Evolutionary conservation across 2,888 invertebrate species (phyloP).

Genomic region (Druceiella hillmani): DNA sequence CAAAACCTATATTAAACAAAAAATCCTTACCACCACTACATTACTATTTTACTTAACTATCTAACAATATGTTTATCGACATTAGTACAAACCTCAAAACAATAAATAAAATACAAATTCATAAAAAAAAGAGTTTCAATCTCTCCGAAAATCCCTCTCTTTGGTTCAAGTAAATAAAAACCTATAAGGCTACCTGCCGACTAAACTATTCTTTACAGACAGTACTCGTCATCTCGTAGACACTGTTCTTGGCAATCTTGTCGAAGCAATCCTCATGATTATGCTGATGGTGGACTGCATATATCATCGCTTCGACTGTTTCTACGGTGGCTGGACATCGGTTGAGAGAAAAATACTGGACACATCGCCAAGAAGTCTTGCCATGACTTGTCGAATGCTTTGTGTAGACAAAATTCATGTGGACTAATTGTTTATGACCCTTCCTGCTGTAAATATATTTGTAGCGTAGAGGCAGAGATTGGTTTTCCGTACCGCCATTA

Average conservation of each 20-base stretch:
- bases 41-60: no score
- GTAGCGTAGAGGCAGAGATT: conserved; percentile 40
- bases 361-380: conserved; percentile 50
- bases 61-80: no score
- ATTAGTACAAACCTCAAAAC: no score
- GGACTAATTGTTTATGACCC: conserved; percentile 49
- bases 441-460: conserved; percentile 50
- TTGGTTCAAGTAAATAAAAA: no score
- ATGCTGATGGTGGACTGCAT: conserved; percentile 46
- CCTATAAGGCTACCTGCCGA: no score
- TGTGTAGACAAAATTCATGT: conserved; percentile 50
- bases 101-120: no score
- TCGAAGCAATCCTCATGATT: conserved; percentile 49
- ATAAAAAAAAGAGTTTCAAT: no score
- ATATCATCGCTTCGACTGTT: conserved; percentile 47
- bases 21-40: no score
- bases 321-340: conserved; percentile 49
- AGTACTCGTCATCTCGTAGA: conserved; percentile 52
- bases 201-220: no score
- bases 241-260: conserved; percentile 42
- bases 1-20: no score
- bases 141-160: no score
- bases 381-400: conserved; percentile 51
- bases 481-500: conserved; percentile 12
- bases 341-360: conserved; percentile 49